Conservation (phyloP, 2,797 vertebrate genomes). For the Cynopterus sphinx region DNA sequence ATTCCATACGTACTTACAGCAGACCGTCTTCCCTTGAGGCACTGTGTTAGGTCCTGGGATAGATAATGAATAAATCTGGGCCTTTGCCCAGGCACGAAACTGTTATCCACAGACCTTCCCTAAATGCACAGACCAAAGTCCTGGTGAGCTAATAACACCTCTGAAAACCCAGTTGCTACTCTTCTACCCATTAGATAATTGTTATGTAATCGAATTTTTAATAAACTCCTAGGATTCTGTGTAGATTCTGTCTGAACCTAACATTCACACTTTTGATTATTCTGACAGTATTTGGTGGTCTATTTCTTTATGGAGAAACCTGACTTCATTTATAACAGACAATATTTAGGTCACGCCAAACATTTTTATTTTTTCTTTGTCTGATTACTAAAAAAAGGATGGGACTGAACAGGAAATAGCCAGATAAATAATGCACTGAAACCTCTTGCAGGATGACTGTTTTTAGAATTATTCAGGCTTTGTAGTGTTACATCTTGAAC, state of each 20-base stretch:
- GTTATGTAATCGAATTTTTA: slow-evolving; percentile 25
- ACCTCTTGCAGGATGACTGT: neutral
- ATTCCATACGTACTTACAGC: neutral
- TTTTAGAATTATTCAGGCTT: neutral
- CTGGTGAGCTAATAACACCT: neutral
- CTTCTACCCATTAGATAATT: slow-evolving; percentile 4
- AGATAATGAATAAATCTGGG: neutral
- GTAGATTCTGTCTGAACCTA: slow-evolving; percentile 4
- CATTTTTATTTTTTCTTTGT: slow-evolving; percentile 71
- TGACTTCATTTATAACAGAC: slow-evolving; percentile 77
- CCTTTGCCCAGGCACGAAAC: neutral
- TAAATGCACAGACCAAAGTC: neutral
- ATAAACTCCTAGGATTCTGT: slow-evolving; percentile 6
- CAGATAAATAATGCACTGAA: slow-evolving; percentile 62
- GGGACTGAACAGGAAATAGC: slow-evolving; percentile 56
- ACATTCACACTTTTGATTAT: slow-evolving; percentile 53
- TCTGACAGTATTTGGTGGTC: slow-evolving; percentile 44
- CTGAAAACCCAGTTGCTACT: neutral
- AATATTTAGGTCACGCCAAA: slow-evolving; percentile 75
- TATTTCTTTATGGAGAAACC: slow-evolving; percentile 59
- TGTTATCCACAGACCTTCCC: neutral
- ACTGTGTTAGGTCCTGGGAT: neutral
- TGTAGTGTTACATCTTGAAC: slow-evolving; percentile 13
- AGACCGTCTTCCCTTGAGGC: neutral
- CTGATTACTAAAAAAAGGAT: slow-evolving; percentile 45